phyloP scores from a whole-genome alignment of 2,888 invertebrate genomes.

The Hybos culiciformis region DNA sequence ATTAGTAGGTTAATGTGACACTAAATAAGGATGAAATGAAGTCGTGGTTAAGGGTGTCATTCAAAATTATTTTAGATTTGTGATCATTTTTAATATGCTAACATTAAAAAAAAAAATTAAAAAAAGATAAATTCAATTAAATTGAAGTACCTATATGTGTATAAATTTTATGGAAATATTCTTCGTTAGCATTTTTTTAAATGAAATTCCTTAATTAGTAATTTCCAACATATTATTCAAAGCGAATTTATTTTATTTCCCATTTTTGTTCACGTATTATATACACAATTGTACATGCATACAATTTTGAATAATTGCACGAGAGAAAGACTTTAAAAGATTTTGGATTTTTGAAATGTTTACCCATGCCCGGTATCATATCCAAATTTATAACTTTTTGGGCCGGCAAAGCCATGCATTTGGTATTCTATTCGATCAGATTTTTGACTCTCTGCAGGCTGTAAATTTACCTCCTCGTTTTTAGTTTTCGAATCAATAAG shows the following conservation, averaged over 20 bases:
- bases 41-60: too few relatives aligned
- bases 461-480: not conserved
- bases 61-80: slow-evolving; percentile 13
- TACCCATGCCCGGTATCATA: slow-evolving; percentile 76
- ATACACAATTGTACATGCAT: too few relatives aligned
- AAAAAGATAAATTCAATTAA: not conserved
- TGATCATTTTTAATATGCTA: not conserved
- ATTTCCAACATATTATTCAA: too few relatives aligned
- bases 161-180: too few relatives aligned
- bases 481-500: not conserved
- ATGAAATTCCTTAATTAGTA: too few relatives aligned
- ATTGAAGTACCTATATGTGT: not conserved
- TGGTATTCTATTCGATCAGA: slow-evolving; percentile 47
- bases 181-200: too few relatives aligned
- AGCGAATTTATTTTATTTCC: too few relatives aligned
- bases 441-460: not conserved
- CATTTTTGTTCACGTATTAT: too few relatives aligned
- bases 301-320: not conserved
- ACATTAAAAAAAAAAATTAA: slow-evolving; percentile 4
- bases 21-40: too few relatives aligned
- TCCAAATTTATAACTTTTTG: slow-evolving; percentile 70
- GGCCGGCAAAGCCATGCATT: slow-evolving; percentile 69
- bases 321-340: slow-evolving; percentile 9
- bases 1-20: too few relatives aligned
- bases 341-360: slow-evolving; percentile 16